A percentile compares a stretch with the other conserved stretches of the same genome.
Conservation (phyloP, 2,797 vertebrate genomes). For the Sternotherus odoratus region DNA sequence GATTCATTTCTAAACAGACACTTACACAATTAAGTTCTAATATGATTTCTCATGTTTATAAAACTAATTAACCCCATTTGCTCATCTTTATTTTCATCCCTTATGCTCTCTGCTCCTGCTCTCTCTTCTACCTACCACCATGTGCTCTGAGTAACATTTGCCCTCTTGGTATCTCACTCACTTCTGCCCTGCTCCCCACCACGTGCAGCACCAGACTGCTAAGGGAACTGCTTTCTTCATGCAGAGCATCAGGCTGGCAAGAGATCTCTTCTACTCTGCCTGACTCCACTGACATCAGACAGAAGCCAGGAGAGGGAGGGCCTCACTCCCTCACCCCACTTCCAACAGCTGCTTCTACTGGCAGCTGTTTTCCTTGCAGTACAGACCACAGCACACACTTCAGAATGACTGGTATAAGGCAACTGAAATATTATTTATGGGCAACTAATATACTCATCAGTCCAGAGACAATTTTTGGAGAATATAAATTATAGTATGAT, state of each 20-base stretch:
- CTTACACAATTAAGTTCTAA: background rate
- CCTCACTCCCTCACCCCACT: background rate
- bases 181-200: background rate
- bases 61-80: fast-evolving
- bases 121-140: background rate
- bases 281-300: background rate
- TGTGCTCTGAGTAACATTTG: fast-evolving
- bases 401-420: background rate
- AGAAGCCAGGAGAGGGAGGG: background rate
- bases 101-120: background rate
- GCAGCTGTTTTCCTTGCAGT: background rate
- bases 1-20: background rate
- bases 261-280: background rate
- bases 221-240: fast-evolving
- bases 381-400: background rate
- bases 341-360: background rate
- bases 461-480: background rate
- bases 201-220: fast-evolving
- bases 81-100: background rate
- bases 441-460: background rate
- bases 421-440: background rate
- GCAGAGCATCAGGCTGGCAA: background rate
- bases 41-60: background rate
- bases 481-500: background rate
- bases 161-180: background rate